Base-by-base conservation (phyloP, 2,113 vertebrate species). In the Phainopepla nitens region DNA sequence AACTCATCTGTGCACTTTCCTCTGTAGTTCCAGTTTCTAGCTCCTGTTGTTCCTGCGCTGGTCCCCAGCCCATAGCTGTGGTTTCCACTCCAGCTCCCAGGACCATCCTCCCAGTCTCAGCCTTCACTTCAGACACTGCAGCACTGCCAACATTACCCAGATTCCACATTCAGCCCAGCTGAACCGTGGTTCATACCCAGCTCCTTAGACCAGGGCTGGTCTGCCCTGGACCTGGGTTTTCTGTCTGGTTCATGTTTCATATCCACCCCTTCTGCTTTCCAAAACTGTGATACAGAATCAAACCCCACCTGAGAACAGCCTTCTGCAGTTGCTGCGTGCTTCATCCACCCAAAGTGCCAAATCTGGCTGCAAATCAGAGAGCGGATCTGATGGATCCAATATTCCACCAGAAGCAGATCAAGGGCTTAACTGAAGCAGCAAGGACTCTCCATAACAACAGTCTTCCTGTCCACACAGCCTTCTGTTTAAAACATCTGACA, bases 51-150 rank as follows among this genome's bases (percentile, higher is more conserved):
- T 54, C 35, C 35, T 69, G 44, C 27, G 8, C 27, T 25, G 13
- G n/a, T 56, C 25, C 31, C 36, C 39, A 51, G 1, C 24, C 17
- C 42, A 36, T 1, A 42, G 36, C 39, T 3, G 0, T 33, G 29
- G 8, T 57, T 29, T 70, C 36, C 31, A 21, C 11, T 71, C 28
- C 45, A 76, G 36, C 5, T 11, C 24, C 10, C 36, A 44, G 73
- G 23, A 42, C 24, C 21, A 25, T 16, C 39, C 28, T n/a, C 35
- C 39, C 25, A 35, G 1, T 29, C 31, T 29, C 44, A 44, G 49
- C 35, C n/a, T 57, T 35, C 58, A 4, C 15, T n/a, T 42, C 39
- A 49, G 83, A 24, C 20, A 22, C 7, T 13, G 23, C 15, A 7
- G 47, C 57, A n/a, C 53, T 28, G 20, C 0, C 7, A 71, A 28